Evolutionary conservation across 2,888 invertebrate species (phyloP).

Genomic region (Cheilosia scutellata): DNA sequence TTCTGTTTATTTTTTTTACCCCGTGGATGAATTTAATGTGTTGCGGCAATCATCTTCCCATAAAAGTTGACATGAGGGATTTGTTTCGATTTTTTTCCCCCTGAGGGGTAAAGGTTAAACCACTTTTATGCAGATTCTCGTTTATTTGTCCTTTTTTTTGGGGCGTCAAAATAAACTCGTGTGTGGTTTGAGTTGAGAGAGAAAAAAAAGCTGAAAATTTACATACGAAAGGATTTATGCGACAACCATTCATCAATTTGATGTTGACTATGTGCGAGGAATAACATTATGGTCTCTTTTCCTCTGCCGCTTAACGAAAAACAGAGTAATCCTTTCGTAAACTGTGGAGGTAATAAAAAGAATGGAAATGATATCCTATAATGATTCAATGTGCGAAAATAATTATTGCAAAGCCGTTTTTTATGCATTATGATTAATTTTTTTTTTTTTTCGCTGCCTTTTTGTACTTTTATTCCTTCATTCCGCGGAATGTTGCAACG

Average conservation of each 20-base stretch:
- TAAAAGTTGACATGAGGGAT: constrained; percentile 65
- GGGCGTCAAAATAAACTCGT: constrained; percentile 55
- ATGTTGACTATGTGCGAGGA: constrained; percentile 74
- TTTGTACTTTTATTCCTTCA: no score
- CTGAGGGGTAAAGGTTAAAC: constrained; percentile 53
- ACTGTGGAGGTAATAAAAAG: constrained; percentile 46
- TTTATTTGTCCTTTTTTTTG: constrained; percentile 63
- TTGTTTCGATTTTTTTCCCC: not conserved
- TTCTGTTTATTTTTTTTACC: constrained; percentile 66
- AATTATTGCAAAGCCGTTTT: constrained; percentile 70
- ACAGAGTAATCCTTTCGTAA: constrained; percentile 62
- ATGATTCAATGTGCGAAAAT: constrained; percentile 73
- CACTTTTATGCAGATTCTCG: constrained; percentile 69
- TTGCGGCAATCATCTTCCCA: constrained; percentile 71
- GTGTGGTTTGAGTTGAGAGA: not conserved
- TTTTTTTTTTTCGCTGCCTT: not conserved
- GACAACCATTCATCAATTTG: constrained; percentile 76
- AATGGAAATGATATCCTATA: constrained; percentile 55
- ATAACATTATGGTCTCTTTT: constrained; percentile 41
- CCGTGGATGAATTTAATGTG: constrained; percentile 73
- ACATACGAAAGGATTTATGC: constrained; percentile 75
- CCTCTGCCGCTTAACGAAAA: constrained; percentile 7
- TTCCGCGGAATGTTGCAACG: constrained; percentile 9
- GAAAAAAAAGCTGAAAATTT: constrained; percentile 51
- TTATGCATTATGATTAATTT: constrained; percentile 74